These are phyloP conservation scores for Thripadectes ignobilis DNA, from an alignment of 2,797 vertebrate genomes.

Conservation along the genomic window DNA sequence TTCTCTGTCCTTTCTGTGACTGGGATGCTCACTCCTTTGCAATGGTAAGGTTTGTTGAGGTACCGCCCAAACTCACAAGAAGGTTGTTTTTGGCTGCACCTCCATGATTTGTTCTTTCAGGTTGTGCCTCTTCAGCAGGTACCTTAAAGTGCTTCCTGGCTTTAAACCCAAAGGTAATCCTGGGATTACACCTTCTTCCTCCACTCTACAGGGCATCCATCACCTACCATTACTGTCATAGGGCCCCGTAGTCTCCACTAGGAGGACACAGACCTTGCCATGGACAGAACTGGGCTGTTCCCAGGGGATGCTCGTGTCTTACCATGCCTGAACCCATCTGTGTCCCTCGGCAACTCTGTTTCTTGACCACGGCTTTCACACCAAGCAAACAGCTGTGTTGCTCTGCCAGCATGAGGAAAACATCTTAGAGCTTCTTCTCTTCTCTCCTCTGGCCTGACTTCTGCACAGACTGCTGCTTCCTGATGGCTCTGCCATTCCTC, in stretches of 20 bases:
- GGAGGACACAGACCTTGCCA: neutral
- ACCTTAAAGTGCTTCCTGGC: neutral
- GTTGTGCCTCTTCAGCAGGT: neutral
- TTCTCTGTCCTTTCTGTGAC: neutral
- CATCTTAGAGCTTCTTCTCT: neutral
- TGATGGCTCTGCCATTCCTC: neutral
- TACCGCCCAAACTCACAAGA: neutral
- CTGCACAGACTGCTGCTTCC: neutral
- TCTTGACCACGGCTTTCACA: neutral
- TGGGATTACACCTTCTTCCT: neutral
- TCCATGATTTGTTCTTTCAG: neutral
- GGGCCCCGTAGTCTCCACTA: fast-evolving
- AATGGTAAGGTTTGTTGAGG: neutral
- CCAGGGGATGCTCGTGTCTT: neutral
- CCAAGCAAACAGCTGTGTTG: neutral
- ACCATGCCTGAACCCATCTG: neutral
- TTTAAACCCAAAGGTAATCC: neutral
- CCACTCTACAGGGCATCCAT: neutral
- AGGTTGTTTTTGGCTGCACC: neutral
- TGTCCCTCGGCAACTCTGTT: neutral
- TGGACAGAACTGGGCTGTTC: neutral
- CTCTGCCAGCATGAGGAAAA: neutral
- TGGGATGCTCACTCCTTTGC: fast-evolving
- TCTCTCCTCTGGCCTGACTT: neutral
- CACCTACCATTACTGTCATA: neutral